Evolutionary conservation across 2,797 vertebrate species (phyloP).

Genomic region (Peromyscus aztecus): DNA sequence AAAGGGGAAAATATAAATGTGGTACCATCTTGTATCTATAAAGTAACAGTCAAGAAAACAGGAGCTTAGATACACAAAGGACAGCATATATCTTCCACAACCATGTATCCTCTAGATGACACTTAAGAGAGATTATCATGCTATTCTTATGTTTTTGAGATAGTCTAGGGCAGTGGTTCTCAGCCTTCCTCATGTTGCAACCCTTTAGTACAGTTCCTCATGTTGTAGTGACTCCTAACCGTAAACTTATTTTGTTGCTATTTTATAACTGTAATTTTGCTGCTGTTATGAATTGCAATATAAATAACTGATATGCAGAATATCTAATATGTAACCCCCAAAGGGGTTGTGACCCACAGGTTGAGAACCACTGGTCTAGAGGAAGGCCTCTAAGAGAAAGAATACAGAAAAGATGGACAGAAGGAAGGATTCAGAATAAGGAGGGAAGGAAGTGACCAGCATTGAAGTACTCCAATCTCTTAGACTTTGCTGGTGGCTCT

Average conservation of each 20-base stretch:
- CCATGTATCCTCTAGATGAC: not conserved
- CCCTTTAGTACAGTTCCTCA: not conserved
- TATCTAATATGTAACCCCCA: not conserved
- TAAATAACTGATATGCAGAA: not conserved
- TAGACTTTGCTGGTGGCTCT: not conserved
- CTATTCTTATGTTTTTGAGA: not conserved
- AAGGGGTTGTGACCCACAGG: not conserved
- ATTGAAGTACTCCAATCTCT: not conserved
- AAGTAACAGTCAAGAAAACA: conserved; percentile 1
- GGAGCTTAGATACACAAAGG: not conserved
- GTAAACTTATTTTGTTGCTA: not conserved
- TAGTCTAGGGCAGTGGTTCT: not conserved
- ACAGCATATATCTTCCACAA: too few species aligned
- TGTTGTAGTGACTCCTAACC: not conserved
- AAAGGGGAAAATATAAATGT: not conserved
- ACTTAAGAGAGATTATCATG: not conserved
- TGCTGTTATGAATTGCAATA: not conserved
- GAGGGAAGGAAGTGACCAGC: not conserved
- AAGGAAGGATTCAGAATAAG: not conserved
- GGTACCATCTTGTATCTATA: not conserved
- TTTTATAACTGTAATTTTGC: not conserved
- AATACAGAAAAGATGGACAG: not conserved
- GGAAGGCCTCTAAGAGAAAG: not conserved
- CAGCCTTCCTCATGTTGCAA: not conserved
- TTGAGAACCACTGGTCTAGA: not conserved